Percentiles rank a stretch among this genome's conserved stretches.
phyloP scores from a whole-genome alignment of 2,888 invertebrate species.

The Atherix ibis region DNA sequence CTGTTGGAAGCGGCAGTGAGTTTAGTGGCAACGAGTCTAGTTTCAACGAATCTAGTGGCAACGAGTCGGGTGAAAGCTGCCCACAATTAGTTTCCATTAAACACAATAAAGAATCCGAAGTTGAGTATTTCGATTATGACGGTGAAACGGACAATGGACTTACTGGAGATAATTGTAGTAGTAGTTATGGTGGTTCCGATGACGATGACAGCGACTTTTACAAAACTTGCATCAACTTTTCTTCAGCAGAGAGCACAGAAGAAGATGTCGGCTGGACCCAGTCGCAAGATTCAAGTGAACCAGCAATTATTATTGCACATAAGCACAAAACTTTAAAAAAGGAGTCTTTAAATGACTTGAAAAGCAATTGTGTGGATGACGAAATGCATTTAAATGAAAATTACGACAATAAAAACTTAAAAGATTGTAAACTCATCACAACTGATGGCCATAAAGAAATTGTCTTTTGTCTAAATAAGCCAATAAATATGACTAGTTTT shows the following conservation, averaged over 20 bases:
- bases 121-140: not conserved
- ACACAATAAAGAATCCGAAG: not conserved
- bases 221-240: not conserved
- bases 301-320: too few species aligned
- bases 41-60: not conserved
- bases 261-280: not conserved
- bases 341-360: not conserved
- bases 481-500: not conserved
- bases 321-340: too few species aligned
- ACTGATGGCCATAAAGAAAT: too few species aligned
- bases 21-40: too few species aligned
- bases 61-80: conserved; percentile 12
- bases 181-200: too few species aligned
- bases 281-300: not conserved
- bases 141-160: not conserved
- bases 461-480: too few species aligned
- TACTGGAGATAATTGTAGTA: not conserved
- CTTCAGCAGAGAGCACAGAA: not conserved
- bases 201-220: not conserved
- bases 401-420: not conserved
- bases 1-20: too few species aligned
- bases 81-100: conserved; percentile 11
- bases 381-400: not conserved
- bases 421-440: too few species aligned
- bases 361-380: not conserved